phyloP scores from a whole-genome alignment of 2,888 invertebrate species.

The Melanophora roralis region DNA sequence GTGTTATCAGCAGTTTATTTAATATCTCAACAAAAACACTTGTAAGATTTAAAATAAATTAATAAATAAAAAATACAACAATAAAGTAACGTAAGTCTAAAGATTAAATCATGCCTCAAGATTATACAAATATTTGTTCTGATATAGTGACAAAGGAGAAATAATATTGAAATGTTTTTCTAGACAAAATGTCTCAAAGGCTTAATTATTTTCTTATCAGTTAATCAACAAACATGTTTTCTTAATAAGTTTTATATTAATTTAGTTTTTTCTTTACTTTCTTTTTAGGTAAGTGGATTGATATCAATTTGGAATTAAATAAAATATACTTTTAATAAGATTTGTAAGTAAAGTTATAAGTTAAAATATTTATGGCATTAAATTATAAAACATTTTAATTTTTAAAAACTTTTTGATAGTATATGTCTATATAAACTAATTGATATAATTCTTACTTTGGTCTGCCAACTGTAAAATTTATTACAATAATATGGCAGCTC shows the following conservation, averaged over 20 bases:
- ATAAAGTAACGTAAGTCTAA: neutral
- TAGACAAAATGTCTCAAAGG: constrained; percentile 22
- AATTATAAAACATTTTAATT: no score
- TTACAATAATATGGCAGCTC: no score
- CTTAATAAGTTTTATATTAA: neutral
- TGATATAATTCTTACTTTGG: no score
- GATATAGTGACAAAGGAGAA: neutral
- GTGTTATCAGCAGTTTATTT: neutral
- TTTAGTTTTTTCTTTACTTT: constrained; percentile 5
- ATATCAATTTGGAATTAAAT: no score
- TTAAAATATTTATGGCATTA: no score
- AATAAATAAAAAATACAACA: neutral
- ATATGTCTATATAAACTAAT: no score
- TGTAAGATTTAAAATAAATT: neutral
- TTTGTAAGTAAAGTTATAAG: no score
- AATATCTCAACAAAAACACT: neutral
- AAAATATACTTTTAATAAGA: no score
- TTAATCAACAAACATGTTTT: neutral
- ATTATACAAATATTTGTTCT: neutral
- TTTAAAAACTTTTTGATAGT: no score
- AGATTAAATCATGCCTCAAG: neutral
- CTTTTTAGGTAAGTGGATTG: constrained; percentile 12
- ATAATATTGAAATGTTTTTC: neutral
- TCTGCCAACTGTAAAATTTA: no score
- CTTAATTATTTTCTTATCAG: neutral